phyloP scores from a whole-genome alignment of 1,140 invertebrate species.

The Lineus longissimus region DNA sequence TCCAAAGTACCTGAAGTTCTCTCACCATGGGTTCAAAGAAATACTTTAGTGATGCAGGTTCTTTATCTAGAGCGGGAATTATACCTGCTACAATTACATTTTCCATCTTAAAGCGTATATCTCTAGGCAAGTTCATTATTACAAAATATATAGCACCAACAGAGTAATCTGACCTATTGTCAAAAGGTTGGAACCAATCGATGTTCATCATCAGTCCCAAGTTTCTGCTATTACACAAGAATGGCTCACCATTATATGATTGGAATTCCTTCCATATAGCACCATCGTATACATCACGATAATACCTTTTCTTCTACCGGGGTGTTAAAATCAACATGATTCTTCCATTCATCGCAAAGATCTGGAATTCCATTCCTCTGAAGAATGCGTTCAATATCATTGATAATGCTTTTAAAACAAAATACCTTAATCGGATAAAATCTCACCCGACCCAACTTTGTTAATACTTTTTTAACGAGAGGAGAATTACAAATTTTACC shows the following conservation, averaged over 20 bases:
- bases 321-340: too few species aligned
- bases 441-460: background rate
- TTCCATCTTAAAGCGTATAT: background rate
- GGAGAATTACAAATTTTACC: background rate
- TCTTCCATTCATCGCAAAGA: background rate
- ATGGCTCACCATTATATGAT: too few species aligned
- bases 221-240: background rate
- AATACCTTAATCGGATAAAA: slow-evolving; percentile 8
- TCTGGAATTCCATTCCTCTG: slow-evolving; percentile 5
- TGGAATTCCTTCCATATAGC: slow-evolving; percentile 20
- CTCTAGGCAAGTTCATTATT: slow-evolving; percentile 12
- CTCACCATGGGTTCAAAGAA: slow-evolving; percentile 19
- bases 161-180: too few species aligned
- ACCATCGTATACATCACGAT: slow-evolving; percentile 19
- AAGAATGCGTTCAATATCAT: slow-evolving; percentile 11
- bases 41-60: slow-evolving; percentile 11
- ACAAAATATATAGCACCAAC: slow-evolving; percentile 17
- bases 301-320: too few species aligned
- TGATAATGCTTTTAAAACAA: slow-evolving; percentile 16
- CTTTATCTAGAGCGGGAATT: slow-evolving; percentile 17
- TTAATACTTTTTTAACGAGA: background rate
- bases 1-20: slow-evolving; percentile 18
- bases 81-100: slow-evolving; percentile 6
- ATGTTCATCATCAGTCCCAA: slow-evolving; percentile 16
- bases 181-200: slow-evolving; percentile 14